Evolutionary conservation across 23 tunicate species (phyloP).

Genomic region (Pegea sp.): DNA sequence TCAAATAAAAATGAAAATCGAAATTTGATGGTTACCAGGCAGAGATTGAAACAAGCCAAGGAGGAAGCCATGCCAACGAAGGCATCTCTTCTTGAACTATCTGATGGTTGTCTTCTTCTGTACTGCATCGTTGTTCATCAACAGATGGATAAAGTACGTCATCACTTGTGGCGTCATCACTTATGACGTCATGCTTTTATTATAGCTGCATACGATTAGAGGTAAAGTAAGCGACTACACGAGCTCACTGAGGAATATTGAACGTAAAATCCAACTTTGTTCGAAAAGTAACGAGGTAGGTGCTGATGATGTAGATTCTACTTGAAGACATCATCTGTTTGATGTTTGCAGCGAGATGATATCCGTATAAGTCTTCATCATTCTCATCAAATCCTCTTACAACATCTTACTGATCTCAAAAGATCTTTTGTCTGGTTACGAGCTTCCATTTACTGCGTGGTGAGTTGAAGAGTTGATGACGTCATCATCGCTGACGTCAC

Average conservation of each 20-base stretch:
- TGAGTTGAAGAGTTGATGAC: too few relatives aligned
- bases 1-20: conserved; percentile 48
- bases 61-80: conserved; percentile 66
- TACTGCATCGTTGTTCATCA: conserved; percentile 41
- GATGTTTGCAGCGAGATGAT: conserved; percentile 32
- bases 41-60: conserved; percentile 35
- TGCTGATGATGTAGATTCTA: not conserved
- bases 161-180: not conserved
- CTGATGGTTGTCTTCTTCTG: conserved; percentile 70
- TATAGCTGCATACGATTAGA: too few relatives aligned
- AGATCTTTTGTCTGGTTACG: conserved; percentile 65
- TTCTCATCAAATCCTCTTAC: conserved; percentile 35
- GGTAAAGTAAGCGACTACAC: too few relatives aligned
- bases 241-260: too few relatives aligned
- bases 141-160: conserved; percentile 88
- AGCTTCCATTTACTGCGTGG: conserved; percentile 72
- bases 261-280: not conserved
- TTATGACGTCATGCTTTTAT: too few relatives aligned
- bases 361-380: conserved; percentile 30
- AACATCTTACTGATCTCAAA: conserved; percentile 63
- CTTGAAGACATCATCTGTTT: not conserved
- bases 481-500: too few relatives aligned
- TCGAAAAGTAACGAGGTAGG: not conserved
- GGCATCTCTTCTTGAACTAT: conserved; percentile 39
- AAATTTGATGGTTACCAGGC: conserved; percentile 27